Evolutionary conservation across 2,888 invertebrate genomes (phyloP), one percentile per base, ranked within the genome.

Genomic region (Sisyra terminalis): DNA sequence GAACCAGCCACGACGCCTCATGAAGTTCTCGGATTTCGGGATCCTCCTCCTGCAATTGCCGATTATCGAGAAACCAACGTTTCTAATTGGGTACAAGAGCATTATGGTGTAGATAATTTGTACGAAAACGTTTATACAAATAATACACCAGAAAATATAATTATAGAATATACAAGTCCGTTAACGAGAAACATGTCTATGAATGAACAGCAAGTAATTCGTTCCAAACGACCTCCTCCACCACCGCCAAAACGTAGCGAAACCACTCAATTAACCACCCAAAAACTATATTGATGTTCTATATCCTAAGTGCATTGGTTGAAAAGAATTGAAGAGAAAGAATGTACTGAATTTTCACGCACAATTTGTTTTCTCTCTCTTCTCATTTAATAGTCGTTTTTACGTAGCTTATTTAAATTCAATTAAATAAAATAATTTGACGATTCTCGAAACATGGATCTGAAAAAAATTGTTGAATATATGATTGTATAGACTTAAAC

Each of bases 231-330:
- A 50, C 86, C 86, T 36, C 89, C 89, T 10, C 89, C 89, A 2
- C 88, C 88, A 29, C 88, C 88, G n/a, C 88, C 89, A 2, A 84
- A 85, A 51, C 73, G 89, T 46, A 84, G 85, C 56, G 87, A 88
- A 57, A 79, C 80, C n/a, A 86, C 85, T n/a, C 84, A 84, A 52
- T 64, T 85, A 46, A 78, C 80, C 39, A 70, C 68, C 13, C 56
- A 59, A 15, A 60, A 65, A 46, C 58, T 63, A 53, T 57, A 58
- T 53, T 59, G 57, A 58, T 57, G 56, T 49, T 53, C 54, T 48
- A 52, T 55, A 47, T 51, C 49, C 24, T 47, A 46, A 45, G 42
- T 44, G 41, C 37, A 39, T 45, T 32, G 42, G 29, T 38, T 29
- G 30, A 14, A 43, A 38, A 29, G 13, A 24, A 24, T 24, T 7